These are phyloP conservation scores for Eublepharis macularius DNA, from an alignment of 2,113 vertebrate species.

Conservation along the genomic window DNA sequence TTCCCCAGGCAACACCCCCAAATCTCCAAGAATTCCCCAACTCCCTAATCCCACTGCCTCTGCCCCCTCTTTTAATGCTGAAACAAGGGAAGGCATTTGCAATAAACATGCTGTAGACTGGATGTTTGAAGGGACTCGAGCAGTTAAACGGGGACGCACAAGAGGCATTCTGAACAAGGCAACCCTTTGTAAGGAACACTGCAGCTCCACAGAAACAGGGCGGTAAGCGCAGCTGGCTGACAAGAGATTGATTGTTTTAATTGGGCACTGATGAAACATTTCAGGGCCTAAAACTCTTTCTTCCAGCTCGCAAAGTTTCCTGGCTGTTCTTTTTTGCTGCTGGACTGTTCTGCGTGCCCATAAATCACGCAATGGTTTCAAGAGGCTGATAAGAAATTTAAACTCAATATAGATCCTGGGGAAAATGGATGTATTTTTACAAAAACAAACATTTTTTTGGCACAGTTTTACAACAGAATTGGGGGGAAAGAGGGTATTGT, in stretches of 20 bases:
- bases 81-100: constrained; percentile 2
- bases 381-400: neutral
- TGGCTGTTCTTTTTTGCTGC: constrained; percentile 9
- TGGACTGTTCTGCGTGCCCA: neutral
- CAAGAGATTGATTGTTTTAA: constrained; percentile 53
- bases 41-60: too few species aligned
- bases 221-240: constrained; percentile 35
- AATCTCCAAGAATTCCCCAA: too few species aligned
- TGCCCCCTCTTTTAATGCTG: neutral
- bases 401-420: neutral
- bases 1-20: too few species aligned
- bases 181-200: constrained; percentile 34
- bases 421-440: constrained; percentile 2
- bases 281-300: constrained; percentile 32
- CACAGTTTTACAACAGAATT: constrained; percentile 11
- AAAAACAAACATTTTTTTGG: neutral
- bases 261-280: constrained; percentile 37
- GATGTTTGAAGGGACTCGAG: constrained; percentile 10
- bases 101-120: neutral
- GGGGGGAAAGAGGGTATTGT: neutral
- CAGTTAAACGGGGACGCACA: constrained; percentile 42
- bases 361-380: constrained; percentile 15
- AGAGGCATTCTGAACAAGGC: constrained; percentile 33
- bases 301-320: constrained; percentile 35
- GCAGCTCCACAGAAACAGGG: constrained; percentile 21